Conservation (phyloP, 2,113 vertebrate genomes). For the Pontoporia blainvillei region DNA sequence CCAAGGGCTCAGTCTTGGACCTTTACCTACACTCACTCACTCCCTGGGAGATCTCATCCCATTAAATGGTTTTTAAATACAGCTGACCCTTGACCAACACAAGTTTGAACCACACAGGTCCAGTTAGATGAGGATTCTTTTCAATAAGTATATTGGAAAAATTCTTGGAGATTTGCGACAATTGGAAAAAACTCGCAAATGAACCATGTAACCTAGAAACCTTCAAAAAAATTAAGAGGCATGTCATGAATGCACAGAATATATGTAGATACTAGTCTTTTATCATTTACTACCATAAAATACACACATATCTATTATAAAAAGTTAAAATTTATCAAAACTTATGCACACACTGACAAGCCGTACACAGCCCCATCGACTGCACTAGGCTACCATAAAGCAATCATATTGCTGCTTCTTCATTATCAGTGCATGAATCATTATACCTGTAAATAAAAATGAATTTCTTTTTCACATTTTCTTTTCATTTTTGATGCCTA, state of each 20-base stretch:
- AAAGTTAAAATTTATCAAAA: neutral
- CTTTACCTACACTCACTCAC: neutral
- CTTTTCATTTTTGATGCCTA: neutral
- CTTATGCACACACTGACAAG: neutral
- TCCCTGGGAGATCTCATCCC: neutral
- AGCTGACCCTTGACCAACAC: neutral
- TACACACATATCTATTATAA: neutral
- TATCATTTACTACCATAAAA: neutral
- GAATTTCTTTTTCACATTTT: neutral
- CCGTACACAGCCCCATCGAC: neutral
- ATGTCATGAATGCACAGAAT: neutral
- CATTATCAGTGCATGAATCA: neutral
- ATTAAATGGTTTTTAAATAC: neutral
- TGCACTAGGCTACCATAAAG: neutral
- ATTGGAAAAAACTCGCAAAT: neutral
- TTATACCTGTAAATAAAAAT: neutral
- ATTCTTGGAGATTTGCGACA: neutral
- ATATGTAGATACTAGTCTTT: neutral
- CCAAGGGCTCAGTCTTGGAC: neutral
- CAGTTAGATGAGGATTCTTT: neutral
- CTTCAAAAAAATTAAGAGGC: neutral
- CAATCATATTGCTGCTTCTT: neutral
- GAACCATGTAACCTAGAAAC: too few relatives aligned
- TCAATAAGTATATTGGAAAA: neutral
- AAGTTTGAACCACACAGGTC: neutral